Conservation (phyloP, 2,888 invertebrate species). For the Gari tellinella region DNA sequence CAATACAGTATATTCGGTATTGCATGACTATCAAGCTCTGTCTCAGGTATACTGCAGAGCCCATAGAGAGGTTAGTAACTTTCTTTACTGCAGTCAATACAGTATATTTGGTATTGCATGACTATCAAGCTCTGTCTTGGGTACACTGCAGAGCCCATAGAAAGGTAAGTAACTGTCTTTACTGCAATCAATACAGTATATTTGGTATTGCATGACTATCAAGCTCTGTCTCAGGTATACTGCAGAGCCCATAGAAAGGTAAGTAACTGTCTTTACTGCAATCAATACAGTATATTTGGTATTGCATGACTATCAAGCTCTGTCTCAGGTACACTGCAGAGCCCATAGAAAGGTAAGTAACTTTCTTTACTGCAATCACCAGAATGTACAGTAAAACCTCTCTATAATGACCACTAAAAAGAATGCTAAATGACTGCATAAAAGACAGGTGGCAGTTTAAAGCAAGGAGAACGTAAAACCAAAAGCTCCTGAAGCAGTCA, state of each 20-base stretch:
- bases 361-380: not conserved
- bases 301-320: slow-evolving; percentile 26
- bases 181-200: not conserved
- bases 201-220: not conserved
- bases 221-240: slow-evolving; percentile 76
- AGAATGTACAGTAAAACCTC: no score
- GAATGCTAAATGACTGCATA: no score
- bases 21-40: slow-evolving; percentile 57
- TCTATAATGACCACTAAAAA: no score
- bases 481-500: no score
- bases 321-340: slow-evolving; percentile 79
- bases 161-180: slow-evolving; percentile 60
- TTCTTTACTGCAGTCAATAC: not conserved
- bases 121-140: slow-evolving; percentile 67
- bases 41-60: slow-evolving; percentile 77
- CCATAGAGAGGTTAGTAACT: slow-evolving; percentile 67
- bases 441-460: no score
- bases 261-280: not conserved
- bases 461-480: no score
- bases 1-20: not conserved
- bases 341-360: slow-evolving; percentile 70
- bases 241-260: slow-evolving; percentile 76
- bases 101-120: not conserved
- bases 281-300: not conserved
- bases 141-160: slow-evolving; percentile 76